A percentile compares a stretch with the other conserved stretches of the same genome.
Evolutionary conservation across 2,113 vertebrate genomes (phyloP).

Genomic region (Ivindomyrus marchei): DNA sequence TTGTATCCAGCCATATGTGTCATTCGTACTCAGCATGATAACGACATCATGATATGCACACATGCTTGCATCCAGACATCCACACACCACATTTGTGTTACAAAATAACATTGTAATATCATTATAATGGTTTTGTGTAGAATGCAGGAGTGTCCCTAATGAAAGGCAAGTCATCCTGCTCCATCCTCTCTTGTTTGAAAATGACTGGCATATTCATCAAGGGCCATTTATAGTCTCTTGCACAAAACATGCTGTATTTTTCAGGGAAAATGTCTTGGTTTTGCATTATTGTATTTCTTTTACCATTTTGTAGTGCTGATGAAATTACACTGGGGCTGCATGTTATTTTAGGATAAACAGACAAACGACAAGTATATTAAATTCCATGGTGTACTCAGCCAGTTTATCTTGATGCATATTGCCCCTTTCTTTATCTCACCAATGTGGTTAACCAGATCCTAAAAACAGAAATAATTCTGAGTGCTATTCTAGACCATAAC

Average conservation of each 20-base stretch:
- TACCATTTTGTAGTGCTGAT: neutral
- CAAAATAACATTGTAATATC: slow-evolving; percentile 40
- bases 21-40: slow-evolving; percentile 60
- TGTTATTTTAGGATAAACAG: neutral
- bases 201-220: neutral
- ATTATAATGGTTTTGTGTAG: slow-evolving; percentile 22
- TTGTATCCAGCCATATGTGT: slow-evolving; percentile 47
- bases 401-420: neutral
- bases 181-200: neutral
- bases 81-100: slow-evolving; percentile 37
- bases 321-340: neutral
- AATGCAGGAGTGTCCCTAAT: slow-evolving; percentile 5
- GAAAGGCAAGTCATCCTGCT: neutral
- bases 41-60: slow-evolving; percentile 50
- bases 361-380: neutral
- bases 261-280: neutral
- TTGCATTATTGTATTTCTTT: neutral
- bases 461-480: neutral
- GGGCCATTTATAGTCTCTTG: neutral
- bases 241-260: neutral
- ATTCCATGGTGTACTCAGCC: neutral
- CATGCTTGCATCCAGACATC: slow-evolving; percentile 54
- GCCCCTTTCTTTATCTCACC: neutral
- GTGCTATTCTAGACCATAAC: neutral
- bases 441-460: neutral